A percentile compares a stretch with the other conserved stretches of the same genome.
phyloP scores from a whole-genome alignment of 1,140 invertebrate species.

The Thereuonema tuberculata region DNA sequence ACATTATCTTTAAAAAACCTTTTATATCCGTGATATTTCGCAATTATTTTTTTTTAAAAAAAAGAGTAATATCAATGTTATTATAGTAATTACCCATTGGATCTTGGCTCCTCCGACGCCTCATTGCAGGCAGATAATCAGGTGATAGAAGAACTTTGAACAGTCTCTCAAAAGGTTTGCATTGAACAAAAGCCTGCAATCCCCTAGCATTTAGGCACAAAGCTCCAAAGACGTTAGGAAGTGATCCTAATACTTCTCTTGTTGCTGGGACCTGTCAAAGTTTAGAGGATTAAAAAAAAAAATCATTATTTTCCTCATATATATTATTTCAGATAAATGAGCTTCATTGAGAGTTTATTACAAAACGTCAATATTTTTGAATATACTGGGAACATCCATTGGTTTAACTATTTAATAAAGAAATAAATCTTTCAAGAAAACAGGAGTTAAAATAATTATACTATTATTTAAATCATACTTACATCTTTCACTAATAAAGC shows the following conservation, averaged over 20 bases:
- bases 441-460: neutral
- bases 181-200: constrained; percentile 61
- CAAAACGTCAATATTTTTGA: no score
- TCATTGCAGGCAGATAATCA: constrained; percentile 72
- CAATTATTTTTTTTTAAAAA: no score
- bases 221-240: constrained; percentile 84
- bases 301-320: neutral
- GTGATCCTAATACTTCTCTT: constrained; percentile 69
- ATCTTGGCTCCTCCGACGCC: constrained; percentile 62
- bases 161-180: constrained; percentile 68
- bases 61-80: no score
- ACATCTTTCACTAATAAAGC: constrained; percentile 75
- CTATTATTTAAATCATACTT: constrained; percentile 19
- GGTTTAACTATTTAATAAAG: no score
- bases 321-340: neutral
- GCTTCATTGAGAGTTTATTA: no score
- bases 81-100: constrained; percentile 45
- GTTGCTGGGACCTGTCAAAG: constrained; percentile 63
- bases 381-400: no score
- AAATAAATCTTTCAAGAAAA: no score
- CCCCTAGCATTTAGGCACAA: constrained; percentile 74
- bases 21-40: no score
- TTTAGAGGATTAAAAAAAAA: neutral
- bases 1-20: no score
- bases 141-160: constrained; percentile 71